Conservation (phyloP, 2,113 vertebrate genomes). For the Prietella phreatophila region DNA sequence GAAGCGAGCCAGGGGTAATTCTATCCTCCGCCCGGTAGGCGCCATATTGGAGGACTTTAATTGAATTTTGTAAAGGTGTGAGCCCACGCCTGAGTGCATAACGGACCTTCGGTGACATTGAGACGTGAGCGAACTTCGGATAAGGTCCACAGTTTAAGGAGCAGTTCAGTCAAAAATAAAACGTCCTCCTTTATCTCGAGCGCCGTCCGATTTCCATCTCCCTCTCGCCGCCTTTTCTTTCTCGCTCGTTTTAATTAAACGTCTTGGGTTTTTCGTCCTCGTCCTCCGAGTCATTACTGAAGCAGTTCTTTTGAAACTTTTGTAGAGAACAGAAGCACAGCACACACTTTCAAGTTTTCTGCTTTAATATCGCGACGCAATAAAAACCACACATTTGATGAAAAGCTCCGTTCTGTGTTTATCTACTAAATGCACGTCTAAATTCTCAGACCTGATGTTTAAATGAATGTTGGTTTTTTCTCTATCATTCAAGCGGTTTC, state of each 20-base stretch:
- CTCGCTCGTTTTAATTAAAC: slow-evolving; percentile 56
- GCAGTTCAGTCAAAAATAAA: slow-evolving; percentile 35
- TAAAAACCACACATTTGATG: background rate
- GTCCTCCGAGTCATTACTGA: slow-evolving; percentile 44
- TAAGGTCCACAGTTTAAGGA: slow-evolving; percentile 19
- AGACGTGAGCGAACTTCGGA: slow-evolving; percentile 54
- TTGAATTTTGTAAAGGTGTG: slow-evolving; percentile 54
- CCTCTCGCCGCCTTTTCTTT: slow-evolving; percentile 22
- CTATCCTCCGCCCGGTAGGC: slow-evolving; percentile 25
- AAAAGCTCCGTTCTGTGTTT: background rate
- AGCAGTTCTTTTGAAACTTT: slow-evolving; percentile 31
- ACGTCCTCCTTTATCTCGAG: background rate
- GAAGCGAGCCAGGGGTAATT: slow-evolving; percentile 16
- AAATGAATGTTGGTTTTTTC: background rate
- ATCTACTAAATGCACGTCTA: background rate
- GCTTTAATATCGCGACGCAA: background rate
- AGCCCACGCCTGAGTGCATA: slow-evolving; percentile 18
- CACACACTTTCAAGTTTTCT: background rate
- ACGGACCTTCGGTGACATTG: slow-evolving; percentile 49
- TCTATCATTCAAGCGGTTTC: background rate
- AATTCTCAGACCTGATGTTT: background rate
- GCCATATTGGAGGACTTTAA: slow-evolving; percentile 47
- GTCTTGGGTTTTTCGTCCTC: slow-evolving; percentile 40
- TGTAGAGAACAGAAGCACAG: background rate
- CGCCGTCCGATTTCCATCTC: slow-evolving; percentile 42